A percentile compares a stretch with the other conserved stretches of the same genome.
Evolutionary conservation across 2,888 invertebrate genomes (phyloP).

Genomic region (Agrotis exclamationis): DNA sequence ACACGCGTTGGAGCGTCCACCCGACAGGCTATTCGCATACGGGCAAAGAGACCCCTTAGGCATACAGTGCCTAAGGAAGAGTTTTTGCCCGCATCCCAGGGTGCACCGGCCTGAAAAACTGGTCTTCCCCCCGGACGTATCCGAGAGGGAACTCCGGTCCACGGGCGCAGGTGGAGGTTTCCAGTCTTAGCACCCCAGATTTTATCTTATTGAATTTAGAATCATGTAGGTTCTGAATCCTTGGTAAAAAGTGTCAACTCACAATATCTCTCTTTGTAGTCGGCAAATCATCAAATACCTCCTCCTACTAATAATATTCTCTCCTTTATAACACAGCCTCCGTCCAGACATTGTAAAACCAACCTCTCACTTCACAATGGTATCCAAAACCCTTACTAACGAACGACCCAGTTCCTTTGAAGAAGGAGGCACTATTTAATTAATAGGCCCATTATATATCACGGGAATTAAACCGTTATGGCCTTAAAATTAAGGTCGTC

Average conservation of each 20-base stretch:
- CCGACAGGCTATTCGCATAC: too few species aligned
- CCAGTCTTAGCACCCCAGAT: too few species aligned
- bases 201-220: neutral
- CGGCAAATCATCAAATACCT: too few species aligned
- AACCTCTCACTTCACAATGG: neutral
- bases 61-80: too few species aligned
- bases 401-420: slow-evolving; percentile 25
- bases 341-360: neutral
- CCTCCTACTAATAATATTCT: neutral
- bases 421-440: slow-evolving; percentile 1
- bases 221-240: neutral
- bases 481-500: neutral
- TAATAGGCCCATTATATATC: slow-evolving; percentile 19
- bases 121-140: too few species aligned
- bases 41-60: too few species aligned
- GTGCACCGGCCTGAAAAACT: too few species aligned
- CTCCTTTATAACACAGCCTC: neutral
- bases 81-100: too few species aligned
- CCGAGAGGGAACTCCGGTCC: too few species aligned
- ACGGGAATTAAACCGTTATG: slow-evolving; percentile 13
- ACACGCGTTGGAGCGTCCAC: too few species aligned
- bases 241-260: neutral
- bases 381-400: slow-evolving; percentile 1
- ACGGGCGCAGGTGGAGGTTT: too few species aligned
- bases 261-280: neutral